Evolutionary conservation across 2,797 vertebrate species (phyloP).

Genomic region (Psittacula derbiana): DNA sequence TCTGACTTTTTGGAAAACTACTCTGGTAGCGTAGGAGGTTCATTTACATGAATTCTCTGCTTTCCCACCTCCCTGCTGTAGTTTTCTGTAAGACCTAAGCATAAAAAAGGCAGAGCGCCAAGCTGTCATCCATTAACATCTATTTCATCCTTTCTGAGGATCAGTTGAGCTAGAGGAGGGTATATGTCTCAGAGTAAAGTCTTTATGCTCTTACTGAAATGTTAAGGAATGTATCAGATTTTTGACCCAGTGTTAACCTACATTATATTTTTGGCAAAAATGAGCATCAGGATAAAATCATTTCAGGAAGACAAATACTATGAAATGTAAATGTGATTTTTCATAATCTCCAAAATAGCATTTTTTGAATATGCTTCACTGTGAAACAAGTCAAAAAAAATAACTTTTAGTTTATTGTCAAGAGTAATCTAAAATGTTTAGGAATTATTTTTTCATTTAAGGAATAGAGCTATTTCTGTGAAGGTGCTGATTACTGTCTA

Average conservation of each 20-base stretch:
- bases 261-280: background rate
- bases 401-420: background rate
- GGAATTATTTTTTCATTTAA: background rate
- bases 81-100: constrained; percentile 1
- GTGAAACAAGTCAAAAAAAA: background rate
- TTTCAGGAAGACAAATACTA: background rate
- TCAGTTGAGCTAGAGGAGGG: background rate
- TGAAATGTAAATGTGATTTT: background rate
- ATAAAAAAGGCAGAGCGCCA: background rate
- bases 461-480: background rate
- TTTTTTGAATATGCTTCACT: background rate
- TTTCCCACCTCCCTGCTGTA: background rate
- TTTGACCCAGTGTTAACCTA: background rate
- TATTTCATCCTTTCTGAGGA: constrained; percentile 1
- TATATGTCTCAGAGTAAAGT: background rate
- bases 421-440: background rate
- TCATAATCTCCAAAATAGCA: background rate
- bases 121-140: constrained; percentile 5
- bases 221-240: background rate
- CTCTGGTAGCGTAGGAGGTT: background rate
- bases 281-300: background rate
- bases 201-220: background rate
- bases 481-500: background rate
- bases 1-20: background rate
- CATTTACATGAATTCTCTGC: constrained; percentile 4